Evolutionary conservation across 37 sponge, comb jelly and placozoan genomes (phyloP).

Genomic region (Spongilla lacustris): DNA sequence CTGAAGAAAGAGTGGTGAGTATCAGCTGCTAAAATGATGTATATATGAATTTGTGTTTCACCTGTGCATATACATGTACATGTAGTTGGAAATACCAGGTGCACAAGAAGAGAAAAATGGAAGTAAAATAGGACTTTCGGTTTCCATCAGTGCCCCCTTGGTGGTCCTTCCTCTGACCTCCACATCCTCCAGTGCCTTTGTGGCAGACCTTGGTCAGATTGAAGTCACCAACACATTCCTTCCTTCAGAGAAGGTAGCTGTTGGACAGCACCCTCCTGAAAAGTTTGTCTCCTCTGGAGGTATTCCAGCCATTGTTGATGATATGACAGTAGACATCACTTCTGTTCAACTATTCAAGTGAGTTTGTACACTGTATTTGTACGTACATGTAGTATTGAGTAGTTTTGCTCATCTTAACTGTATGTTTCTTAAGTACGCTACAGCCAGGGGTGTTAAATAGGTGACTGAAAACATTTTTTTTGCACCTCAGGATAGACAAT

Average conservation of each 20-base stretch:
- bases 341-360: constrained; percentile 46
- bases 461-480: not conserved
- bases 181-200: constrained; percentile 26
- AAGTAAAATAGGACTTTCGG: constrained; percentile 29
- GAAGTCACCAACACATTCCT: constrained; percentile 41
- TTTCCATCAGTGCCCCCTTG: constrained; percentile 38
- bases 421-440: too few species aligned
- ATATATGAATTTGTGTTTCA: not conserved
- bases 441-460: too few species aligned
- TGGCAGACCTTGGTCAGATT: constrained; percentile 51
- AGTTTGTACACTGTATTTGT: not conserved
- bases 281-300: constrained; percentile 10
- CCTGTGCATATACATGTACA: constrained; percentile 2
- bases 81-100: not conserved
- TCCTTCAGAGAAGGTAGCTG: constrained; percentile 5
- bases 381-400: not conserved
- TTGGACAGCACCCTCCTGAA: not conserved
- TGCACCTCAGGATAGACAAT: not conserved
- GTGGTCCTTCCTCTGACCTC: constrained; percentile 40
- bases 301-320: constrained; percentile 43
- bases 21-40: too few species aligned
- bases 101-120: not conserved
- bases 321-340: constrained; percentile 22
- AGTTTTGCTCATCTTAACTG: too few species aligned
- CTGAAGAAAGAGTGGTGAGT: not conserved